Percentiles rank a stretch among this genome's conserved stretches.
These are phyloP conservation scores for Misgurnus mizolepis DNA, from an alignment of 2,113 vertebrate genomes.

Conservation along the genomic window DNA sequence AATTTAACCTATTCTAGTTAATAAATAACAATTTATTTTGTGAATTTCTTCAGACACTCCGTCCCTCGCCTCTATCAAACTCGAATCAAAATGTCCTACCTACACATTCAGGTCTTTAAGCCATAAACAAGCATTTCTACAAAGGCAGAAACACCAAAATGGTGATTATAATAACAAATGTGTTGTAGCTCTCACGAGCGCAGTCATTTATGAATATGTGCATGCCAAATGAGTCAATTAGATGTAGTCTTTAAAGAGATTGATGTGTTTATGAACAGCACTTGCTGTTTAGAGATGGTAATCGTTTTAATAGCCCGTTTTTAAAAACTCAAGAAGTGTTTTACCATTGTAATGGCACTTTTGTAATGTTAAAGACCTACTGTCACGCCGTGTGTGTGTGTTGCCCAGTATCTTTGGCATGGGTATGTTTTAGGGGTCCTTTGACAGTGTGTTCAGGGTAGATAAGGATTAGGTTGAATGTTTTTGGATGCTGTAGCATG, in stretches of 20 bases:
- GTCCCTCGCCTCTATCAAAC: too few species aligned
- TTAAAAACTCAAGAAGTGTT: constrained; percentile 9
- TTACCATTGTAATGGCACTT: constrained; percentile 1
- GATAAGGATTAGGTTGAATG: constrained; percentile 69
- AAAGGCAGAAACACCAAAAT: constrained; percentile 34
- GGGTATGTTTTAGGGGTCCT: constrained; percentile 65
- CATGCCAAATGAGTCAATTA: constrained; percentile 67
- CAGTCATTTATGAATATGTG: constrained; percentile 62
- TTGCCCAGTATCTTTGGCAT: constrained; percentile 66
- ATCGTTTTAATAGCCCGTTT: not conserved
- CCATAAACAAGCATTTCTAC: not conserved
- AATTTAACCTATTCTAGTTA: too few species aligned
- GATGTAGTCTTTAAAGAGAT: constrained; percentile 53
- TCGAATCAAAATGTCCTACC: too few species aligned
- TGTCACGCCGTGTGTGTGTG: not conserved
- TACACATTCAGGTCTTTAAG: too few species aligned
- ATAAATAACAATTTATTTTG: too few species aligned
- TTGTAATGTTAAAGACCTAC: constrained; percentile 11
- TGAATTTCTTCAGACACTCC: too few species aligned
- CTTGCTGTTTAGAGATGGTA: constrained; percentile 10
- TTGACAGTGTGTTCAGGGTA: constrained; percentile 70
- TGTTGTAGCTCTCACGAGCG: constrained; percentile 51
- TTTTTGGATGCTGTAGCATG: constrained; percentile 60
- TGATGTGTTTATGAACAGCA: constrained; percentile 56
- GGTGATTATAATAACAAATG: constrained; percentile 38